phyloP scores from a whole-genome alignment of 2,888 invertebrate genomes.

The Drosophila silvestris region DNA sequence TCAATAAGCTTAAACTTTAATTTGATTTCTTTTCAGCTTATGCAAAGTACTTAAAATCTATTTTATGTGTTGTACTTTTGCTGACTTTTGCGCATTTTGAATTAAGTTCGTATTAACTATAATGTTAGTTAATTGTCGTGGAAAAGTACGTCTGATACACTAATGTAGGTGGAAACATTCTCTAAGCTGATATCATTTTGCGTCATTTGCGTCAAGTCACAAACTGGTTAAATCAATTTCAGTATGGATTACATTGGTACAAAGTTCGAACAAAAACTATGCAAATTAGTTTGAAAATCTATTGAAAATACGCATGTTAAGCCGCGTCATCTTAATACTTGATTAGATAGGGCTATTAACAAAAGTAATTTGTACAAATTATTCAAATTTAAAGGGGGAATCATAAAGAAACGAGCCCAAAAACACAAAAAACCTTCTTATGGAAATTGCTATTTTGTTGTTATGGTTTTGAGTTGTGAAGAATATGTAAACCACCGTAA shows the following conservation, averaged over 20 bases:
- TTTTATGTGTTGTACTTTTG: conserved; percentile 10
- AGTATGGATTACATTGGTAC: neutral
- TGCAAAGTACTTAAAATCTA: conserved; percentile 25
- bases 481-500: neutral
- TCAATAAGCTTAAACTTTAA: conserved; percentile 29
- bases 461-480: neutral
- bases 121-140: conserved; percentile 4
- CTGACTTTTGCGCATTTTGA: conserved; percentile 22
- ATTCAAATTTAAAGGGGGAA: neutral
- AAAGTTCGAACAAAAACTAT: conserved; percentile 2
- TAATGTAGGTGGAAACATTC: neutral
- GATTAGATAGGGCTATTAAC: neutral
- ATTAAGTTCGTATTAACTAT: neutral
- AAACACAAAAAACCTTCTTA: neutral
- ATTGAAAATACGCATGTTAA: neutral
- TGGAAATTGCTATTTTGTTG: conserved; percentile 1
- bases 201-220: conserved; percentile 6
- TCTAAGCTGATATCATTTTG: conserved; percentile 3
- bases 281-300: conserved; percentile 17
- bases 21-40: conserved; percentile 31
- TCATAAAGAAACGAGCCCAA: neutral
- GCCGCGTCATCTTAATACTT: neutral
- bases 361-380: neutral
- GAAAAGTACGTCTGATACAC: neutral
- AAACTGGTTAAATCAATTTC: conserved; percentile 31